Evolutionary conservation across 2,797 vertebrate genomes (phyloP), one percentile per base, ranked within the genome.

Genomic region (Saxicola maurus): DNA sequence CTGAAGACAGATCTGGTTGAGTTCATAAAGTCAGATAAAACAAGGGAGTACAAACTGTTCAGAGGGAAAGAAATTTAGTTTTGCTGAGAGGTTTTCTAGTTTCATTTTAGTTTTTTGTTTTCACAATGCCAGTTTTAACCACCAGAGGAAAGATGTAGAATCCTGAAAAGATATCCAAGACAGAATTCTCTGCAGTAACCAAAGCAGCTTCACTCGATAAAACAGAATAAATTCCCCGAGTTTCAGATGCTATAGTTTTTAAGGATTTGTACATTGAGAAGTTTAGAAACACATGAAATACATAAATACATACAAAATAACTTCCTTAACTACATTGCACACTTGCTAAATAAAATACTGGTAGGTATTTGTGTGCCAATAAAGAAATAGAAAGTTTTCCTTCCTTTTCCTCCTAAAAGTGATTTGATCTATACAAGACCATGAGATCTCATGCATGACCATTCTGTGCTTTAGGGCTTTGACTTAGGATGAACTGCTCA

Each of bases 391-490:
- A 49, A 67, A 53, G 10, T 64, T 84, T 73, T 73, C 28, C 78
- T 92, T 84, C 59, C 35, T 77, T 83, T 87, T 86, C 49, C 11
- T 85, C 30, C 31, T 64, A 6, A 14, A 46, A 69, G 65, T 82
- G 30, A 77, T 91, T 90, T 80, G 78, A 60, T 87, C 75, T 71
- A 30, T 67, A 21, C 38, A 49, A 60, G 61, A 60, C 72, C 49
- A 5, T 40, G 56, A 49, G 60, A 35, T 89, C 74, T 78, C 46
- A 62, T 46, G 65, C 72, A 30, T 74, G 75, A 90, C 67, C 8
- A 3, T 77, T 81, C 19, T 51, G n/a, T 79, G 83, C 78, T 89
- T 65, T 82, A 93, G 91, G 86, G 81, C 83, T 92, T 92, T 89
- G 59, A 67, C 48, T 85, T 37, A 31, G 24, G 51, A 35, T 80